phyloP scores from a whole-genome alignment of 1,140 invertebrate species.

The Pogonomyrmex californicus region DNA sequence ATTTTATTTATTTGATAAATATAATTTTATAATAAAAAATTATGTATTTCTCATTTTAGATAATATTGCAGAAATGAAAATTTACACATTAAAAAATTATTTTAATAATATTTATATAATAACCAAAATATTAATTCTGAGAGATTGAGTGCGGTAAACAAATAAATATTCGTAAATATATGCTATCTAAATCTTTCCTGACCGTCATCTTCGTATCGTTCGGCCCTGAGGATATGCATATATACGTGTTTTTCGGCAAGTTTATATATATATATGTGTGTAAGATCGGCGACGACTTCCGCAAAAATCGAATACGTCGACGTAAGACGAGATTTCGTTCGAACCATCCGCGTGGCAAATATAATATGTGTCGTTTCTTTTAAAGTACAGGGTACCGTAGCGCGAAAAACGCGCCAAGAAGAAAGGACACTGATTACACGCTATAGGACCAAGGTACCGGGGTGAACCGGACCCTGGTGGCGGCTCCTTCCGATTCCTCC shows the following conservation, averaged over 20 bases:
- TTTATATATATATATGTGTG: not conserved
- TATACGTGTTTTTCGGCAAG: not conserved
- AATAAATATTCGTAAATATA: not conserved
- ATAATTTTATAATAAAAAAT: no score
- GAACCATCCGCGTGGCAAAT: conserved; percentile 42
- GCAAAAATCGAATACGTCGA: conserved; percentile 70
- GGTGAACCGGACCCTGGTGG: conserved; percentile 24
- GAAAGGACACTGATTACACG: conserved; percentile 67
- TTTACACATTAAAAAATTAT: not conserved
- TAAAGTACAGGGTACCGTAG: conserved; percentile 69
- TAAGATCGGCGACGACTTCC: conserved; percentile 62
- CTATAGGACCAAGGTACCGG: not conserved
- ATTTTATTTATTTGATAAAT: no score
- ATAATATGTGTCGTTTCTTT: conserved; percentile 46
- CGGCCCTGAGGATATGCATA: not conserved
- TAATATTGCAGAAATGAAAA: not conserved
- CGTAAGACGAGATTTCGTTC: conserved; percentile 22
- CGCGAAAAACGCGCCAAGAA: conserved; percentile 54
- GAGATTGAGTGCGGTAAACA: not conserved
- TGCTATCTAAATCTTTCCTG: not conserved
- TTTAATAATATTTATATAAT: not conserved
- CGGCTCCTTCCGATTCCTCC: conserved; percentile 50
- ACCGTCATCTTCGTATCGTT: not conserved
- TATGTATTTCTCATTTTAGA: not conserved
- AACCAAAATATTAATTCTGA: not conserved